phyloP scores from a whole-genome alignment of 1,140 invertebrate species.

The Gryon sp. region DNA sequence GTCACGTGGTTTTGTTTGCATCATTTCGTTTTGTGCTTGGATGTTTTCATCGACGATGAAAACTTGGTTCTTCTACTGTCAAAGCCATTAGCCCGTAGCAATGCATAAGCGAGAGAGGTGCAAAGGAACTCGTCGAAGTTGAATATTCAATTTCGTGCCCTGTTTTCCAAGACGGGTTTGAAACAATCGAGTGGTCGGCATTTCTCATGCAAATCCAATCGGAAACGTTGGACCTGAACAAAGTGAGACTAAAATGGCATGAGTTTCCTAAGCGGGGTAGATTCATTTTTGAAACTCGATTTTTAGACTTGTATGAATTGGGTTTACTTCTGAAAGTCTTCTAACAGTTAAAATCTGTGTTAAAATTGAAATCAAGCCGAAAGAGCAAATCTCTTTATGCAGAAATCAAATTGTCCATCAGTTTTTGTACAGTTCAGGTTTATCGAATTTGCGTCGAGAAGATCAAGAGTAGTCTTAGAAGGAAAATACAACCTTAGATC shows the following conservation, averaged over 20 bases:
- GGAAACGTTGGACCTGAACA: constrained; percentile 10
- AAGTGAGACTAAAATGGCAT: constrained; percentile 2
- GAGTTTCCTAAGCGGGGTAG: too few relatives aligned
- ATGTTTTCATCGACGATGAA: neutral
- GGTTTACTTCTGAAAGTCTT: too few relatives aligned
- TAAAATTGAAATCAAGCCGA: too few relatives aligned
- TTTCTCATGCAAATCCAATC: constrained; percentile 52
- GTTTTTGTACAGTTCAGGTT: too few relatives aligned
- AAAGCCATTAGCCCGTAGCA: constrained; percentile 2
- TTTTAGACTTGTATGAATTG: too few relatives aligned
- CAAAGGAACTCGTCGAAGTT: constrained; percentile 15
- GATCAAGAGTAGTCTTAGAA: too few relatives aligned
- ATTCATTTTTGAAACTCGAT: neutral
- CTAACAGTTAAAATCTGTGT: too few relatives aligned
- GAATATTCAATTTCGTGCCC: constrained; percentile 23
- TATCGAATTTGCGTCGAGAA: too few relatives aligned
- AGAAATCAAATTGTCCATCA: too few relatives aligned
- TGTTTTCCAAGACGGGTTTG: neutral
- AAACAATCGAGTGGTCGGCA: constrained; percentile 18
- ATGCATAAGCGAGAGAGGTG: too few relatives aligned
- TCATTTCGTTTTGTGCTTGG: neutral
- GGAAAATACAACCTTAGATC: too few relatives aligned
- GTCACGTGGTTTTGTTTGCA: constrained; percentile 33
- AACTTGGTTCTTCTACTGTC: constrained; percentile 11
- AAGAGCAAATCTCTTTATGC: too few relatives aligned